A percentile compares a stretch with the other conserved stretches of the same genome.
These are phyloP conservation scores for Theretra japonica DNA, from an alignment of 2,888 invertebrate genomes.

Conservation along the genomic window DNA sequence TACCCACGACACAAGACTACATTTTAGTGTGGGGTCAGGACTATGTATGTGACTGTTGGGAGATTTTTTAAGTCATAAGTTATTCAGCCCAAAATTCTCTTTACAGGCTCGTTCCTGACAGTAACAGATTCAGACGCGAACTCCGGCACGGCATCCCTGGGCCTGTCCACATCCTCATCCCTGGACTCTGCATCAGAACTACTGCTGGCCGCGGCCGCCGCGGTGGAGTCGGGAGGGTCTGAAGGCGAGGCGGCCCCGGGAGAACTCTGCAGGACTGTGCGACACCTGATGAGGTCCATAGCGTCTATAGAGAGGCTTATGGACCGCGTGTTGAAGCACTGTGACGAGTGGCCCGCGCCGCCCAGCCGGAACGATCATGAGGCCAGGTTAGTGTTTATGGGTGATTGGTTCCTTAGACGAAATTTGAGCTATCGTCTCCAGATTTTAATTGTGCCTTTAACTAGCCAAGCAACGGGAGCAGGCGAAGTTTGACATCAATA, in stretches of 20 bases:
- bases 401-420: background rate
- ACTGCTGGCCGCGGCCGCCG: slow-evolving; percentile 62
- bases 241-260: slow-evolving; percentile 53
- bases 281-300: slow-evolving; percentile 73
- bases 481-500: background rate
- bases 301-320: slow-evolving; percentile 77
- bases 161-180: slow-evolving; percentile 62
- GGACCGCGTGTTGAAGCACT: slow-evolving; percentile 73
- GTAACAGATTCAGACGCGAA: slow-evolving; percentile 66
- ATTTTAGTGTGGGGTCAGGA: too few relatives aligned
- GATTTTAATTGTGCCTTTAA: background rate
- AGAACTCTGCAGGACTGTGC: slow-evolving; percentile 64
- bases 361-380: slow-evolving; percentile 53
- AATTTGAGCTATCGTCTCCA: background rate
- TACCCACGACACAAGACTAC: too few relatives aligned
- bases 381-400: slow-evolving; percentile 48
- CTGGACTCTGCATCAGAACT: slow-evolving; percentile 64
- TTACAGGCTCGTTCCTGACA: slow-evolving; percentile 41
- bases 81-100: background rate
- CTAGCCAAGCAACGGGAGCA: background rate
- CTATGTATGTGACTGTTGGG: too few relatives aligned
- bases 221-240: slow-evolving; percentile 55
- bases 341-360: slow-evolving; percentile 68
- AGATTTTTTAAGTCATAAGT: too few relatives aligned
- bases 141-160: slow-evolving; percentile 57